Base-by-base conservation (phyloP, 2,888 invertebrate species). In the Sepioteuthis lessoniana region DNA sequence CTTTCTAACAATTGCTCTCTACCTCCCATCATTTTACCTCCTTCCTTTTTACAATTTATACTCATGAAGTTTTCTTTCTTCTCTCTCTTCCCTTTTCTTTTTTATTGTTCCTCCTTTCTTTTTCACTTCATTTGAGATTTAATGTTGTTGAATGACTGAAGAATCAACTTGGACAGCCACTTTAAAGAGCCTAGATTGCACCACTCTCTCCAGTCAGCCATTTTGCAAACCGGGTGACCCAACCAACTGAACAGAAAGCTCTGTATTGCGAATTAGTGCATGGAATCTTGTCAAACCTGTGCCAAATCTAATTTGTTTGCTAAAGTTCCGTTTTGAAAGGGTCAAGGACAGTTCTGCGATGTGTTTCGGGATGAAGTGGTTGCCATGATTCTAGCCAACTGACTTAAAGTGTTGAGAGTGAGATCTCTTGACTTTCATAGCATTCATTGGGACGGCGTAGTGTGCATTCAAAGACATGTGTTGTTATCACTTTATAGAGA, bases 221-320 rank as follows among this genome's bases (percentile, higher is more conserved):
- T n/a, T 76, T 76, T 76, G 76, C 76, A 76, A 76, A n/a, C 76
- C 16, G 19, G n/a, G n/a, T 76, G 76, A 76, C 76, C 76, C 76
- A 35, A 76, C n/a, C n/a, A 35, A 76, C 76, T n/a, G 76, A n/a
- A 76, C 35, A 76, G 76, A 76, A 76, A 76, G n/a, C 35, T n/a
- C n/a, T 76, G 76, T 76, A 76, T 76, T 76, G 19, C n/a, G 76
- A 76, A 76, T 76, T 76, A 76, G 76, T 35, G 76, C 76, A n/a
- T 76, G n/a, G 76, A 76, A 76, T 76, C 76, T 76, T 76, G 35
- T 76, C 76, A n/a, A 76, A 76, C 76, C 76, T 76, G 76, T 76
- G 76, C 76, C 76, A 76, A 76, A 76, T 76, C 76, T 76, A 76
- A 76, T 76, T 76, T 76, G 76, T 76, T 76, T 76, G 76, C 76